phyloP scores from a whole-genome alignment of 2,113 vertebrate genomes.

The Dipodomys spectabilis region DNA sequence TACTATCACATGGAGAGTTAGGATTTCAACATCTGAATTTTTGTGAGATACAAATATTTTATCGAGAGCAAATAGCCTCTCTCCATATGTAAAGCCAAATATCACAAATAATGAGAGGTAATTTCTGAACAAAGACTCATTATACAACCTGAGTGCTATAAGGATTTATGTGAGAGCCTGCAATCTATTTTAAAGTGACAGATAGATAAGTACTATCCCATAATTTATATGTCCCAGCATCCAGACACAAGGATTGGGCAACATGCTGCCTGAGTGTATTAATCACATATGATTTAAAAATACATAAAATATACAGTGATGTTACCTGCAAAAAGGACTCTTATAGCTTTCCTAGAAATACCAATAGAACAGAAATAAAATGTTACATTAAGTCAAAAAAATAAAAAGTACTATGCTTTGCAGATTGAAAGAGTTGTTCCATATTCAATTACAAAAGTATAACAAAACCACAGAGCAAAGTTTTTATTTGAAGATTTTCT shows the following conservation, averaged over 20 bases:
- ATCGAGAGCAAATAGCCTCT: not conserved
- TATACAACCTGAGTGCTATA: not conserved
- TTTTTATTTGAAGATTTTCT: constrained; percentile 51
- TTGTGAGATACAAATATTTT: not conserved
- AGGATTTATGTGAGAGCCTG: not conserved
- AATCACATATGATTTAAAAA: constrained; percentile 35
- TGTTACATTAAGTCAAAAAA: constrained; percentile 45
- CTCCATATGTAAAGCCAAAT: not conserved
- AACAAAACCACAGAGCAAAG: not conserved
- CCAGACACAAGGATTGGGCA: constrained; percentile 16
- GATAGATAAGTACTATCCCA: not conserved
- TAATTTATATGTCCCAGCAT: constrained; percentile 3
- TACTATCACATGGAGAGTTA: not conserved
- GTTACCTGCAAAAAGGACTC: constrained; percentile 50
- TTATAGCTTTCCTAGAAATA: constrained; percentile 43
- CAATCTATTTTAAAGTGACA: constrained; percentile 46
- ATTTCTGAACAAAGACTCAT: constrained; percentile 32
- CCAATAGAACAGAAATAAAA: constrained; percentile 28
- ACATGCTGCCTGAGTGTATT: constrained; percentile 30
- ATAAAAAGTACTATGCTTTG: not conserved
- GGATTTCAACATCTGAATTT: not conserved
- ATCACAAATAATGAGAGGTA: not conserved
- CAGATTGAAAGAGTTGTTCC: constrained; percentile 11
- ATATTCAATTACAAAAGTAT: constrained; percentile 20
- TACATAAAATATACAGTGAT: constrained; percentile 40